phyloP scores from a whole-genome alignment of 64 coral and sea anemone species.

The Cladopsammia gracilis region DNA sequence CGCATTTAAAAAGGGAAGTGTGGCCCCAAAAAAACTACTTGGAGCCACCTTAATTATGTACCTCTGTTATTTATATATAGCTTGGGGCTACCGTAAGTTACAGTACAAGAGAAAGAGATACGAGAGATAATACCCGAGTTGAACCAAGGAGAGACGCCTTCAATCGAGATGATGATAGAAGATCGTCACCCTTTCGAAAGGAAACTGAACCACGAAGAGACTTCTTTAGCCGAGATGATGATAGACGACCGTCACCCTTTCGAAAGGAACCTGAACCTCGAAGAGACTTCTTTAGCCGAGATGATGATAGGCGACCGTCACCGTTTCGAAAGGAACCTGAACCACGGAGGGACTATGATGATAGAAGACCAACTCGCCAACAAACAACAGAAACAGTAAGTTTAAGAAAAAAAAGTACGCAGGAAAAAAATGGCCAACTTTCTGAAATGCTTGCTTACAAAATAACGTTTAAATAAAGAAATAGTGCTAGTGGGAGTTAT shows the following conservation, averaged over 20 bases:
- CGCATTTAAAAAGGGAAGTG: too few relatives aligned
- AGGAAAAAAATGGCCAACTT: too few relatives aligned
- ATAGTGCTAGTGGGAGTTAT: too few relatives aligned
- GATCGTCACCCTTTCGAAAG: not conserved
- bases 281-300: not conserved
- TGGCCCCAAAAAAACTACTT: too few relatives aligned
- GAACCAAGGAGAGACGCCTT: not conserved
- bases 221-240: not conserved
- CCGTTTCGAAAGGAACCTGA: too few relatives aligned
- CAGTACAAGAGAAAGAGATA: not conserved
- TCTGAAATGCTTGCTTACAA: too few relatives aligned
- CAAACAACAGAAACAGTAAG: constrained; percentile 50
- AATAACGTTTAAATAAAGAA: too few relatives aligned
- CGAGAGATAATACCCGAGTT: not conserved
- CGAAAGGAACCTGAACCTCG: too few relatives aligned
- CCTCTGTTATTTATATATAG: not conserved
- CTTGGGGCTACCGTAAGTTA: not conserved
- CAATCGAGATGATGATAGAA: constrained; percentile 9
- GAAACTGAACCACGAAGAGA: not conserved
- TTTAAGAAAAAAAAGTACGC: not conserved
- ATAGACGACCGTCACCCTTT: not conserved
- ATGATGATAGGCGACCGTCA: too few relatives aligned
- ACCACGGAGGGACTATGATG: too few relatives aligned
- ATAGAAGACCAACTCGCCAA: not conserved
- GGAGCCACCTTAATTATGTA: too few relatives aligned